Conservation (phyloP, 2,797 vertebrate species). For the Microctenopoma stevenorrisi region DNA sequence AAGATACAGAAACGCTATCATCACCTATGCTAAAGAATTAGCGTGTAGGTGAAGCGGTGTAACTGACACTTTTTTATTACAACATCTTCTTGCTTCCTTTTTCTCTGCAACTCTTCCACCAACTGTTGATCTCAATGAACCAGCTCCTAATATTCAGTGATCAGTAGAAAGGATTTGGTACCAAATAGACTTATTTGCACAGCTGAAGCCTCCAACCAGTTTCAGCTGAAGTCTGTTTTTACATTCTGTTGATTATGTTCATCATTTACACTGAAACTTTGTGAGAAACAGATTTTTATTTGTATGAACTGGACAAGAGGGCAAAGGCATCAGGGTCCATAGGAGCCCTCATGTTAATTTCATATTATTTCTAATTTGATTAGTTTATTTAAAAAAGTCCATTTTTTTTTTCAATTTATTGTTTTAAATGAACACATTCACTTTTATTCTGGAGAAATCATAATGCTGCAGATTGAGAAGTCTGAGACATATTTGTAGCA, state of each 20-base stretch:
- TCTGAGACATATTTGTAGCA: no score
- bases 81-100: neutral
- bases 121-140: neutral
- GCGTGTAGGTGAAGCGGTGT: neutral
- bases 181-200: no score
- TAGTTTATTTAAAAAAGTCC: neutral
- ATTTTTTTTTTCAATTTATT: neutral
- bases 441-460: neutral
- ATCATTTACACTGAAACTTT: slow-evolving; percentile 6
- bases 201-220: no score
- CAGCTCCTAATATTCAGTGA: neutral
- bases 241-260: no score
- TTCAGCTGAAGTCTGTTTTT: no score
- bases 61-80: neutral
- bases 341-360: neutral
- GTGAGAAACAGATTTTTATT: neutral
- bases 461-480: no score
- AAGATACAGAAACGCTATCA: no score
- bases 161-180: neutral
- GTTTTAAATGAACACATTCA: neutral
- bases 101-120: neutral
- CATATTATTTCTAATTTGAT: neutral
- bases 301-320: neutral
- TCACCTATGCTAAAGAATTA: no score
- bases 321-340: neutral